Evolutionary conservation across 1,140 invertebrate species (phyloP).

Genomic region (Ostrea edulis): DNA sequence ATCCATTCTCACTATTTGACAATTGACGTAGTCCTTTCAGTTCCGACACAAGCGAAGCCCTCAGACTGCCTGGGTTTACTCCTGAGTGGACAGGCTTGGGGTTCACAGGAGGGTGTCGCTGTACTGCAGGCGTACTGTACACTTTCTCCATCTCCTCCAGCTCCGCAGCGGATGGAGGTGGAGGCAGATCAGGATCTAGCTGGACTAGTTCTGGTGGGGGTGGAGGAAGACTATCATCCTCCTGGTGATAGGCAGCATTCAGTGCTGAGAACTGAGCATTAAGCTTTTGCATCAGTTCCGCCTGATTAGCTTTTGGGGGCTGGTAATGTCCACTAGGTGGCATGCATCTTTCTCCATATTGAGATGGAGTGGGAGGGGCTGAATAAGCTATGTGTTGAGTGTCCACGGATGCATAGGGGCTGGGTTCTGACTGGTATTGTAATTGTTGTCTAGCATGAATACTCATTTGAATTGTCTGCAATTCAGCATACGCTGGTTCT

Average conservation of each 20-base stretch:
- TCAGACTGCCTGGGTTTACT: conserved; percentile 22
- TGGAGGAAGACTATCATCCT: conserved; percentile 28
- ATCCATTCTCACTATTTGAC: conserved; percentile 46
- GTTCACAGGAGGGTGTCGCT: conserved; percentile 55
- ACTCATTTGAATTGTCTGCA: conserved; percentile 67
- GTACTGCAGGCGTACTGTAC: conserved; percentile 53
- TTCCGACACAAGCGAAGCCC: conserved; percentile 58
- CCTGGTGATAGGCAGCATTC: conserved; percentile 41
- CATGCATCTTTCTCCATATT: conserved; percentile 49
- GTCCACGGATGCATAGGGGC: conserved; percentile 46
- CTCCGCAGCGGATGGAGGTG: conserved; percentile 69
- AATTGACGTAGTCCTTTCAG: conserved; percentile 57
- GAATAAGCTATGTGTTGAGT: conserved; percentile 40
- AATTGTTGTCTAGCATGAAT: conserved; percentile 60
- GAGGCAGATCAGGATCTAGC: conserved; percentile 66
- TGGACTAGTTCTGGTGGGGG: conserved; percentile 45
- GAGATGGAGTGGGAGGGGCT: conserved; percentile 56
- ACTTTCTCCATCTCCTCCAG: conserved; percentile 68
- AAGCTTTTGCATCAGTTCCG: conserved; percentile 86
- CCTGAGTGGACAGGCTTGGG: conserved; percentile 44
- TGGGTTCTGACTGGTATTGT: conserved; percentile 41
- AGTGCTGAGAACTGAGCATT: conserved; percentile 85
- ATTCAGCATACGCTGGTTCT: conserved; percentile 67
- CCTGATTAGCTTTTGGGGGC: conserved; percentile 47
- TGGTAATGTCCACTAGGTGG: conserved; percentile 50